Base-by-base conservation (phyloP, 1,140 invertebrate genomes). In the Meloidogyne floridensis region DNA sequence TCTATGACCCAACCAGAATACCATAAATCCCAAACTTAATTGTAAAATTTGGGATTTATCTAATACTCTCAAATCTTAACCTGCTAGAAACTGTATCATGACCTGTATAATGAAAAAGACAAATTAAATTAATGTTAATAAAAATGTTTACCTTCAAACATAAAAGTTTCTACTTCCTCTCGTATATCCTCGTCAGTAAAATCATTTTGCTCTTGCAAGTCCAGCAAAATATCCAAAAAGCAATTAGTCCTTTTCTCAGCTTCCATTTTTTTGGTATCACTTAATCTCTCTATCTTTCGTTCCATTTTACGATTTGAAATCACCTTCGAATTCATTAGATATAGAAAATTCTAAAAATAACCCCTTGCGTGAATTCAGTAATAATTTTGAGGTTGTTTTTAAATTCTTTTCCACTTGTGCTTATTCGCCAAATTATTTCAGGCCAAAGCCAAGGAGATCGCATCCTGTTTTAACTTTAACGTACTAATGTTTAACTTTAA, bases 1-100 rank as follows among this genome's bases (percentile, higher is more conserved):
- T 43, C 91, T 87, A 53, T 87, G 83, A 3, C 91, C 89, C 8
- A 92, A 90, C 9, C 92, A 90, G 92, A 90, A 92, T 15, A 90
- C 85, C 18, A 91, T 87, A 89, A 90, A 92, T 85, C 94, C 94
- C 51, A 94, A 94, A 43, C 77, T 79, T 9, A 70, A 59, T 54
- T 20, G 11, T 56, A 59, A 32, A 59, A 5, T 47, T 59, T 13
- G 70, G 6, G 3, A 42, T 56, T 77, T 53, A 13, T 59, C 20
- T 18, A 4, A 53, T 42, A 59, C 20, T 59, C 9, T 77, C 3
- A 11, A 15, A 20, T 9, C 53, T 20, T 0, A 43, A 79, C 77
- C 93, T 94, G 65, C 94, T 93, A 1, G 94, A 94, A 0, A 95
- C 96, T 0, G 95, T 97, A 88, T 97, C 95, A 90, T 97, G 95